A percentile compares a stretch with the other conserved stretches of the same genome.
Evolutionary conservation across 2,797 vertebrate species (phyloP).

Genomic region (Cryptoblepharus egeriae): DNA sequence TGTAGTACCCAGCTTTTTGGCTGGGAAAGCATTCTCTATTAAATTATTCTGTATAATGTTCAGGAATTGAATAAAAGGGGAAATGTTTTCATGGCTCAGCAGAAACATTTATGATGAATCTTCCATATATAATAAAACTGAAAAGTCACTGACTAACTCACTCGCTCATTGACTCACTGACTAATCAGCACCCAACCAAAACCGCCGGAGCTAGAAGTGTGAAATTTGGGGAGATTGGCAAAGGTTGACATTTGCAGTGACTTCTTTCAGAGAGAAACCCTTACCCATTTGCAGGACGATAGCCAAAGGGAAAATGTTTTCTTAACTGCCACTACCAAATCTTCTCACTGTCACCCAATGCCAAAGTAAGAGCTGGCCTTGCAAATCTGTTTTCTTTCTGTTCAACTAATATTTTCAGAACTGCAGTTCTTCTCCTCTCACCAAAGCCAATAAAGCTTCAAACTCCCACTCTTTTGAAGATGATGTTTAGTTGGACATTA

Average conservation of each 20-base stretch:
- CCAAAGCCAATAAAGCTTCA: background rate
- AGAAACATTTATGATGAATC: background rate
- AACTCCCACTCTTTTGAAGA: constrained; percentile 6
- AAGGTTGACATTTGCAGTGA: background rate
- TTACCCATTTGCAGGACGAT: background rate
- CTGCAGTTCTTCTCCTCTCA: background rate
- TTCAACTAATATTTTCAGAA: background rate
- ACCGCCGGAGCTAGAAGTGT: too few species aligned
- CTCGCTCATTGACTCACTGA: too few species aligned
- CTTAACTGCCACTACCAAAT: constrained; percentile 5
- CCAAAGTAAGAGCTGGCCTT: background rate
- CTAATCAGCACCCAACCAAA: too few species aligned
- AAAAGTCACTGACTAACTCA: too few species aligned
- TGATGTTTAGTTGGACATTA: background rate
- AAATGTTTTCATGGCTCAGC: too few species aligned
- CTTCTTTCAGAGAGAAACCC: background rate
- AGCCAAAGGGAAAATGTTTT: background rate
- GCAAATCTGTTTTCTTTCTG: background rate
- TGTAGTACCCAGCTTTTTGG: too few species aligned
- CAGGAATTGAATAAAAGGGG: too few species aligned
- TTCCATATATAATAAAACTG: too few species aligned
- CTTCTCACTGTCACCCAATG: constrained; percentile 4
- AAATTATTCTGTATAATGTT: background rate
- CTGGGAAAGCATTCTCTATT: too few species aligned
- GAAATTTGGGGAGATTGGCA: too few species aligned